phyloP scores from a whole-genome alignment of 1,140 invertebrate species.

The Leptonema lineaticorne region DNA sequence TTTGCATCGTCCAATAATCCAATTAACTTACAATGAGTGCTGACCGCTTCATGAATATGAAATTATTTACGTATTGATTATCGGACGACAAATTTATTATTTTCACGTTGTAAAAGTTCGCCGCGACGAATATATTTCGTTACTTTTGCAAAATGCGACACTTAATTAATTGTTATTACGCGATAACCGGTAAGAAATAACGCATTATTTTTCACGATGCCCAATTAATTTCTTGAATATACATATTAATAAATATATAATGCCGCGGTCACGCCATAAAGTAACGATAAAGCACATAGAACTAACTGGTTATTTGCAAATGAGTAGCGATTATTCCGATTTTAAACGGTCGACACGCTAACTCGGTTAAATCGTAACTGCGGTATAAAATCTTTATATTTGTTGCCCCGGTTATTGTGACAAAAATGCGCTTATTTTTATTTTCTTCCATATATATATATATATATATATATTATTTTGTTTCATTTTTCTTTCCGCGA shows the following conservation, averaged over 20 bases:
- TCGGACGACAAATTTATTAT: no score
- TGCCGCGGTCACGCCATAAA: conserved; percentile 2
- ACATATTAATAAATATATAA: conserved; percentile 8
- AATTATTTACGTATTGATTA: no score
- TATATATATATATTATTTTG: background rate
- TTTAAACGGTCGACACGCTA: conserved; percentile 2
- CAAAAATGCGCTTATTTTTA: no score
- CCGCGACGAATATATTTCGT: no score
- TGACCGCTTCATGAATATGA: no score
- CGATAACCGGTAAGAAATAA: background rate
- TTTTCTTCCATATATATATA: no score
- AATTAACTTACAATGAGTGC: no score
- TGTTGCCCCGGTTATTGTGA: no score
- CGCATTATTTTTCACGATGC: background rate
- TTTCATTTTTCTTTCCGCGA: no score
- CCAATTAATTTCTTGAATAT: background rate
- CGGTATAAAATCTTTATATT: background rate
- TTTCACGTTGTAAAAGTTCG: no score
- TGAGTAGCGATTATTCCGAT: conserved; percentile 8
- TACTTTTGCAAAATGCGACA: conserved; percentile 3
- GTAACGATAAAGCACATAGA: background rate
- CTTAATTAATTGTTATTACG: background rate
- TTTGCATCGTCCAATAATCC: no score
- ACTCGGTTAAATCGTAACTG: background rate
- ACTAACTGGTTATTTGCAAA: conserved; percentile 7